phyloP scores from a whole-genome alignment of 2,888 invertebrate genomes.

The Rhynchonema sp. region DNA sequence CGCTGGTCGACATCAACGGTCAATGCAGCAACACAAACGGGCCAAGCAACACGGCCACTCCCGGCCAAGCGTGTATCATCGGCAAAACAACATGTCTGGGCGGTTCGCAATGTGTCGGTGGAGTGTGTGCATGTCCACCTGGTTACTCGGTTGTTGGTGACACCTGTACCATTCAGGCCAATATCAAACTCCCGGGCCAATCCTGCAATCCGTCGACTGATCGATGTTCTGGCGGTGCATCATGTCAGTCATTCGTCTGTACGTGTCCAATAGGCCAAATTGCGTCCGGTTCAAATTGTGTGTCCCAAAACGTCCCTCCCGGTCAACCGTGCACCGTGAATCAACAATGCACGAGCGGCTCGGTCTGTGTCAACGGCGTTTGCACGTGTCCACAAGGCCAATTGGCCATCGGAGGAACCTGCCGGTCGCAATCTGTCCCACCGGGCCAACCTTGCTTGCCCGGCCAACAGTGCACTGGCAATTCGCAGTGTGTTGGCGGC shows the following conservation, averaged over 20 bases:
- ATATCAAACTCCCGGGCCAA: slow-evolving; percentile 7
- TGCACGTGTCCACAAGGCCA: slow-evolving; percentile 11
- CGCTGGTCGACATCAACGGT: neutral
- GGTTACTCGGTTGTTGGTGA: neutral
- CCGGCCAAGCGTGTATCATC: neutral
- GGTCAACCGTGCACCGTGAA: slow-evolving; percentile 3
- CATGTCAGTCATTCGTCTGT: neutral
- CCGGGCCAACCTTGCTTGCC: neutral
- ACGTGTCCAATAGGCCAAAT: neutral
- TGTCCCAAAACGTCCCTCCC: neutral
- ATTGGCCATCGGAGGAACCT: slow-evolving; percentile 5
- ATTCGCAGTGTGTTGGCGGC: neutral
- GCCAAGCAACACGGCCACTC: neutral
- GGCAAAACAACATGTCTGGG: neutral
- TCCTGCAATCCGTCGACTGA: neutral
- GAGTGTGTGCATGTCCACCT: neutral
- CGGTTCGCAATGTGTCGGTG: neutral
- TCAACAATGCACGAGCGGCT: slow-evolving; percentile 10
- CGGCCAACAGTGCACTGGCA: neutral
- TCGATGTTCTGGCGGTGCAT: slow-evolving; percentile 11
- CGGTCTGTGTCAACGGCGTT: slow-evolving; percentile 8
- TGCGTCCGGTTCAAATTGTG: neutral
- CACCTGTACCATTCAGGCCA: neutral
- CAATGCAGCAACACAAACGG: neutral
- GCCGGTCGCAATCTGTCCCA: neutral